Evolutionary conservation across 2,888 invertebrate genomes (phyloP).

Genomic region (Cosmopolites sordidus): DNA sequence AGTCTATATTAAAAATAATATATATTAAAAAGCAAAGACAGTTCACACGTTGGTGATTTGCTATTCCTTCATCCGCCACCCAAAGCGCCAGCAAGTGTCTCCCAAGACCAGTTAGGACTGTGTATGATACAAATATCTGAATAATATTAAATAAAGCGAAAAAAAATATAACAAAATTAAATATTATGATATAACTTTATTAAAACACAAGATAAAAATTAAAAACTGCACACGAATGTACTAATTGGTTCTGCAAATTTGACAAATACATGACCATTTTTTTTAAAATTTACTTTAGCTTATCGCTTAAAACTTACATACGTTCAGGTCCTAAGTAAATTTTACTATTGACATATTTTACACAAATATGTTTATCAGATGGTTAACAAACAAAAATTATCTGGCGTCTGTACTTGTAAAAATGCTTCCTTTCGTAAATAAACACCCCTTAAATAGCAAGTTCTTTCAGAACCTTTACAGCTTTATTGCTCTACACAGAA

Average conservation of each 20-base stretch:
- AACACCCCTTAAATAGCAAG: neutral
- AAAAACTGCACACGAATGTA: no score
- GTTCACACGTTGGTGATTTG: no score
- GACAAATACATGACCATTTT: neutral
- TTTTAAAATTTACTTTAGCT: neutral
- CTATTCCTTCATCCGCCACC: no score
- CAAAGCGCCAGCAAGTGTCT: no score
- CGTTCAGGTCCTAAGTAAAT: neutral
- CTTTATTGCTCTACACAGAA: no score
- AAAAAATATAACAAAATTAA: no score
- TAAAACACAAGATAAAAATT: neutral
- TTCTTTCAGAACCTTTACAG: no score
- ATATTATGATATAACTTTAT: neutral
- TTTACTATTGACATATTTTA: neutral
- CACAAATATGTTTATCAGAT: neutral
- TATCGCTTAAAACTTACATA: neutral
- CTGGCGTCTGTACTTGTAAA: neutral
- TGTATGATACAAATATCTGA: no score
- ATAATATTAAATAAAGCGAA: no score
- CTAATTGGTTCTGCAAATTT: neutral
- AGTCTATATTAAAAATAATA: no score
- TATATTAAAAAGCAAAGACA: no score
- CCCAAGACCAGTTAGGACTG: no score
- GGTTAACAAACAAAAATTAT: neutral
- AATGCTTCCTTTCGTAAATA: neutral